Base-by-base conservation (phyloP, 2,113 vertebrate genomes). In the Sylvilagus bachmani region DNA sequence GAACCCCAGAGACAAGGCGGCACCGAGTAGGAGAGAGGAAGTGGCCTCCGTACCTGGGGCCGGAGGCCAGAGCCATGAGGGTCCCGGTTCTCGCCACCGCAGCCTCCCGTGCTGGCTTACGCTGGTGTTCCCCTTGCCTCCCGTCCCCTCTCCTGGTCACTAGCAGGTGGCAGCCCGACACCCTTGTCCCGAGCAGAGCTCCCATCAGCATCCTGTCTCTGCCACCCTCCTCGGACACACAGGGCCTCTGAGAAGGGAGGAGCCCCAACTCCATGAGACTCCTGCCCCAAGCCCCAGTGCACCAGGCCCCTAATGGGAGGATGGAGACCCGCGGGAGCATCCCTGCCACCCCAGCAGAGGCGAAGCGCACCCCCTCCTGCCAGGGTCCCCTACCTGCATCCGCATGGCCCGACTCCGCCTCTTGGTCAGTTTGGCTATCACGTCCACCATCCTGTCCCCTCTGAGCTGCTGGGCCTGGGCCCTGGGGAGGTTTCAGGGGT, bases 391-490 rank as follows among this genome's bases (percentile, higher is more conserved):
- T 17, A 94, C 97, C 97, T 96, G 96, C 67, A 58, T 83, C 86
- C 6, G 58, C 31, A 84, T 83, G 67, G 93, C 86, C 85, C 6
- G 94, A 44, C 90, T 96, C 84, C 85, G 89, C 91, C 89, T 97
- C 90, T 87, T 93, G 73, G 77, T 92, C 91, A 96, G 90, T 75
- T 92, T 97, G 79, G 96, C 78, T 82, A 95, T 94, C 36, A 96
- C 61, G 74, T 97, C 96, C 91, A 98, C 97, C 94, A 97, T 97
- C 80, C 93, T 49, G 90, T 61, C 13, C 86, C 64, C 64, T 96
- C 86, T 10, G 73, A 55, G 86, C 69, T 17, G 38, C 51, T 36
- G 73, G 70, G 95, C 94, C 27, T 1, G 33, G 85, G 78, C 86
- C 90, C 88, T 94, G 96, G 89, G 94, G 84, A 90, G 16, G 51